Conservation (phyloP, 2,888 invertebrate genomes). For the Eustalomyia histrio region DNA sequence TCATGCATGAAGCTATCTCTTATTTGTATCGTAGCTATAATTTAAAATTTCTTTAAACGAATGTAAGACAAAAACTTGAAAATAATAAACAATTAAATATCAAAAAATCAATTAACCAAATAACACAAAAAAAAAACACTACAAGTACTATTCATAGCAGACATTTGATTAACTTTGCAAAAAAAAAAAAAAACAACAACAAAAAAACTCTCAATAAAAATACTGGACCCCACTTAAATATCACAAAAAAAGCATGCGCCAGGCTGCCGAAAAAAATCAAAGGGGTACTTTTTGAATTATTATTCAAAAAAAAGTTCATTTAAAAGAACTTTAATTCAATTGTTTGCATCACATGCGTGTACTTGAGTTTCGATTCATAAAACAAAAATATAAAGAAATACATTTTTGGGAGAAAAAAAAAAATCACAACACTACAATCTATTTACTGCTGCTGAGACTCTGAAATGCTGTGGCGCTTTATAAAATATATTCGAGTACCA, state of each 20-base stretch:
- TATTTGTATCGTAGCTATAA: background rate
- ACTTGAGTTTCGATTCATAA: constrained; percentile 61
- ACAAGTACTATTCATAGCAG: constrained; percentile 47
- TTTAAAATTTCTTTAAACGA: background rate
- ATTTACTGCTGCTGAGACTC: constrained; percentile 11
- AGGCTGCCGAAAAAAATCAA: constrained; percentile 63
- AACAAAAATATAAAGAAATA: constrained; percentile 15
- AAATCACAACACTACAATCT: constrained; percentile 51
- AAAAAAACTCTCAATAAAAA: constrained; percentile 53
- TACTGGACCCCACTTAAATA: constrained; percentile 58
- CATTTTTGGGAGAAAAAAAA: constrained; percentile 9
- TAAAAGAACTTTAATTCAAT: constrained; percentile 62
- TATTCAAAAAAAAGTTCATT: constrained; percentile 38
- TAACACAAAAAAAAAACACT: constrained; percentile 32
- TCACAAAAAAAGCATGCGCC: constrained; percentile 55
- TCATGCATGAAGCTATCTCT: too few species aligned
- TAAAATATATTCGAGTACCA: background rate
- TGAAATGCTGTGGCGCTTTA: constrained; percentile 3
- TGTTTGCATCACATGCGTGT: constrained; percentile 64
- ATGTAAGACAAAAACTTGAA: background rate
- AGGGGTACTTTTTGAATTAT: constrained; percentile 60
- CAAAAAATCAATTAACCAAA: constrained; percentile 58
- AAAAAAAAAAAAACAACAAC: too few species aligned
- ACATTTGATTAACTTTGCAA: constrained; percentile 65
- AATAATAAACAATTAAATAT: constrained; percentile 43